These are phyloP conservation scores for Cyprinodon tularosa DNA, from an alignment of 2,113 vertebrate species.

Conservation along the genomic window DNA sequence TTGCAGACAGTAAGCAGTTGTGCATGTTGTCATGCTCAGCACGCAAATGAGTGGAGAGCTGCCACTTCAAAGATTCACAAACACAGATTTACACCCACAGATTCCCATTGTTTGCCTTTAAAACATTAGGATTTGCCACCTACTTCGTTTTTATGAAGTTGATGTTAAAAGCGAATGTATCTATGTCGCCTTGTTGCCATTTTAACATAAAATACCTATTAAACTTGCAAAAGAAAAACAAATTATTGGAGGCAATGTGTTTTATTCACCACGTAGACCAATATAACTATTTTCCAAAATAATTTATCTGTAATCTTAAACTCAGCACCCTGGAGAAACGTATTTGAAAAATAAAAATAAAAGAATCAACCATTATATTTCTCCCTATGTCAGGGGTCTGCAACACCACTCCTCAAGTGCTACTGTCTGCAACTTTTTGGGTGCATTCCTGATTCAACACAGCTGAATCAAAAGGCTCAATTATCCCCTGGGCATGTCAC, in stretches of 20 bases:
- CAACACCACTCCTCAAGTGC: too few species aligned
- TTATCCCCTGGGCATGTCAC: too few species aligned
- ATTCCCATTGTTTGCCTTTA: conserved; percentile 12
- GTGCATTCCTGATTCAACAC: too few species aligned
- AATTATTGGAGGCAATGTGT: not conserved
- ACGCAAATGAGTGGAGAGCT: conserved; percentile 19
- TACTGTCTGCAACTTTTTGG: too few species aligned
- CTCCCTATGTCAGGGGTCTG: too few species aligned
- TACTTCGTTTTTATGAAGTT: conserved; percentile 44
- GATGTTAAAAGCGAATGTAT: conserved; percentile 38
- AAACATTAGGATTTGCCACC: conserved; percentile 27
- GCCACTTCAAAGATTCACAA: conserved; percentile 36
- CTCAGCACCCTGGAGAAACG: not conserved
- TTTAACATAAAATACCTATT: not conserved
- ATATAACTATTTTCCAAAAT: too few species aligned
- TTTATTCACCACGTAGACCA: not conserved
- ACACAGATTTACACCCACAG: conserved; percentile 48
- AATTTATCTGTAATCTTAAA: too few species aligned
- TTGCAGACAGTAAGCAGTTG: not conserved
- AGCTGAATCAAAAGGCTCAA: too few species aligned
- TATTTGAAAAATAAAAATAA: not conserved
- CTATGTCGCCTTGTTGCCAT: not conserved
- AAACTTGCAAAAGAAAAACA: not conserved
- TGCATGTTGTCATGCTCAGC: not conserved
- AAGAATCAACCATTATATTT: not conserved